Evolutionary conservation across 2,797 vertebrate species (phyloP), one percentile per base, ranked within the genome.

Genomic region (Notolepis coatsorum): DNA sequence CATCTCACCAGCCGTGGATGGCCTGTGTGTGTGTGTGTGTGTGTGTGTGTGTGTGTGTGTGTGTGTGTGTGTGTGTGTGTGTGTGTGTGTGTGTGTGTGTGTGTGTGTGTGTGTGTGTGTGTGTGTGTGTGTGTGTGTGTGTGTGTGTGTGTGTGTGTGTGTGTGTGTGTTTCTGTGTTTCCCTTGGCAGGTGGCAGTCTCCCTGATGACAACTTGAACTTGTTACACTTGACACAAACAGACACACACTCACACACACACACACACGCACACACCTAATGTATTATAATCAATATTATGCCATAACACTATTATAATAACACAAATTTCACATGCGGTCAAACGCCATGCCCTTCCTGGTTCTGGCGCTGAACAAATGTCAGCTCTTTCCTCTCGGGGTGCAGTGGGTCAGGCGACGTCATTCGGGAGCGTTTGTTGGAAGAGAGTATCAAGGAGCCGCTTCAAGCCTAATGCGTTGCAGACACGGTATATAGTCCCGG

Each of bases 1-100:
- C 86, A 84, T 86, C 82, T 77, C 65, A 65, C 67, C n/a, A n/a
- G 69, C 70, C 61, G 51, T 74, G 65, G 75, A 77, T 47, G 37
- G 13, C 5, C 54, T 30, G 39, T 60, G 28, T 48, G 27, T 7
- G 24, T 37, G 49, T 47, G 63, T 57, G 50, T 28, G 47, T 59
- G 28, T 24, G 33, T 61, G 41, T 47, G 46, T 57, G 53, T 43
- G 30, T 49, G 61, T 46, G 10, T 52, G 35, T 48, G 24, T 48
- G 46, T 27, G 24, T 5, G 13, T 28, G 23, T 2, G 7, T 35
- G 24, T 18, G n/a, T 28, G 48, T 31, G 30, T 51, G 10, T 13
- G 53, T n/a, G n/a, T n/a, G n/a, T n/a, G n/a, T n/a, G n/a, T n/a
- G n/a, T n/a, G n/a, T n/a, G n/a, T n/a, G n/a, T n/a, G n/a, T n/a